These are phyloP conservation scores for Erinaceus europaeus DNA, from an alignment of 2,113 vertebrate genomes.

Conservation along the genomic window DNA sequence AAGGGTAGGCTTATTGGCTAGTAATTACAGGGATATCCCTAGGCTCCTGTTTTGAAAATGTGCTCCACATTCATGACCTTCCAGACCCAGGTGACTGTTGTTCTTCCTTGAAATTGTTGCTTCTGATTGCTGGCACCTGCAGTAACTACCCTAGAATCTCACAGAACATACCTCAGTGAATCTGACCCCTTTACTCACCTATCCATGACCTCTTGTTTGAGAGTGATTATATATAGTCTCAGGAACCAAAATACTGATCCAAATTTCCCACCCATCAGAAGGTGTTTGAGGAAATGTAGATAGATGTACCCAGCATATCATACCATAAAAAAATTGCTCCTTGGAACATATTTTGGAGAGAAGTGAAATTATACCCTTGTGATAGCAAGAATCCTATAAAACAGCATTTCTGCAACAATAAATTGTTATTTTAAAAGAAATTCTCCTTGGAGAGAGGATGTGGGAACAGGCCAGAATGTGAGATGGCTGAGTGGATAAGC, in stretches of 20 bases:
- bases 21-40: conserved; percentile 64
- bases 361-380: too few relatives aligned
- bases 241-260: conserved; percentile 15
- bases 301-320: neutral
- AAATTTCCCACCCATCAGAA: conserved; percentile 41
- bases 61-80: conserved; percentile 61
- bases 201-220: conserved; percentile 29
- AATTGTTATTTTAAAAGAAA: conserved; percentile 33
- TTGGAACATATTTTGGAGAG: too few relatives aligned
- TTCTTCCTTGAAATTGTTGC: conserved; percentile 44
- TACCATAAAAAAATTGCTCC: too few relatives aligned
- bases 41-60: conserved; percentile 66
- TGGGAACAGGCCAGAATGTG: neutral
- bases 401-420: too few relatives aligned
- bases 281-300: conserved; percentile 5
- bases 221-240: conserved; percentile 24
- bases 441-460: neutral
- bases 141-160: conserved; percentile 36
- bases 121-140: conserved; percentile 38
- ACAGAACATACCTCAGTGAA: neutral
- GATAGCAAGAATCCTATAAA: too few relatives aligned
- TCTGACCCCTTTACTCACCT: conserved; percentile 22
- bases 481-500: neutral
- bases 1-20: conserved; percentile 48
- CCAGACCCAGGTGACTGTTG: conserved; percentile 55